A percentile compares a stretch with the other conserved stretches of the same genome.
Conservation (phyloP, 2,797 vertebrate genomes). For the Sebastes kiyomatsui region DNA sequence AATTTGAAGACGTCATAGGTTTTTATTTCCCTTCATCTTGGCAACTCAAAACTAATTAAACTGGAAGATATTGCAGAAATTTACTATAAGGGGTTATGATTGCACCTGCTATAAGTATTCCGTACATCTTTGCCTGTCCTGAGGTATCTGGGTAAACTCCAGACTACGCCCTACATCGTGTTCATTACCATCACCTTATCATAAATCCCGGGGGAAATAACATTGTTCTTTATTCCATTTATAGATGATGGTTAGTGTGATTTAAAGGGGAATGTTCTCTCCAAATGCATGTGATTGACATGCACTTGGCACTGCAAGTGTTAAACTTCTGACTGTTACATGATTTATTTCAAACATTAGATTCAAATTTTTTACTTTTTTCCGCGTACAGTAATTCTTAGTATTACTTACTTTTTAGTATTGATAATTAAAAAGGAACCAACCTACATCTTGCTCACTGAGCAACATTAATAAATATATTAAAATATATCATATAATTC, state of each 20-base stretch:
- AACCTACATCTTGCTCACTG: background rate
- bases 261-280: background rate
- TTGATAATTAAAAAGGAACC: background rate
- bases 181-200: background rate
- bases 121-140: background rate
- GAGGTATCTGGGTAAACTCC: constrained; percentile 4
- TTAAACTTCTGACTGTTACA: background rate
- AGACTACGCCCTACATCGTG: background rate
- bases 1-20: background rate
- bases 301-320: background rate
- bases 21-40: constrained; percentile 16
- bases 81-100: background rate
- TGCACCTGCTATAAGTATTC: constrained; percentile 4
- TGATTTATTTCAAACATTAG: background rate
- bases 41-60: background rate
- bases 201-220: too few species aligned
- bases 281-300: background rate
- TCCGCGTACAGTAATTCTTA: background rate
- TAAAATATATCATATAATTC: background rate
- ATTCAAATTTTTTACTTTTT: background rate
- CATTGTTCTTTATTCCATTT: background rate
- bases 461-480: background rate
- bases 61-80: background rate
- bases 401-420: too few species aligned
- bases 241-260: background rate